These are phyloP conservation scores for Chelonus formosanus DNA, from an alignment of 2,888 invertebrate species.

Conservation along the genomic window DNA sequence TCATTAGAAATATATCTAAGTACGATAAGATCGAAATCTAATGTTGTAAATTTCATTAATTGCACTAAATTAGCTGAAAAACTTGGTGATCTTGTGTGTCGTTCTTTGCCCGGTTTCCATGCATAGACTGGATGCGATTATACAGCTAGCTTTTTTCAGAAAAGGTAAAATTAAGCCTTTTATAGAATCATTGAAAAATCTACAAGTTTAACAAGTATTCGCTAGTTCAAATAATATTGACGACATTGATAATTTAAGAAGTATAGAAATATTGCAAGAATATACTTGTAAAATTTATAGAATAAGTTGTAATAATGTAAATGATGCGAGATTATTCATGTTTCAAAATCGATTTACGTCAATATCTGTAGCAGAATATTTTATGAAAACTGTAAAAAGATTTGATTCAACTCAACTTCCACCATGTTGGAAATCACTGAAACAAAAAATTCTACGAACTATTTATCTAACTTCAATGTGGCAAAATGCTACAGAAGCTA, in stretches of 20 bases:
- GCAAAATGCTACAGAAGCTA: constrained; percentile 43
- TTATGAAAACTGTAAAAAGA: constrained; percentile 20
- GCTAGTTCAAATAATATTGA: background rate
- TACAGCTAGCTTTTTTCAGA: constrained; percentile 28
- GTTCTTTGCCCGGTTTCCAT: constrained; percentile 30
- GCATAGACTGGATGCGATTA: constrained; percentile 33
- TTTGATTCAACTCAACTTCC: constrained; percentile 31
- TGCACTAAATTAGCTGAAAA: background rate
- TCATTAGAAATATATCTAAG: constrained; percentile 13
- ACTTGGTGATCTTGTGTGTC: background rate
- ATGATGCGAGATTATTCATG: constrained; percentile 24
- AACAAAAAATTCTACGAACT: constrained; percentile 10
- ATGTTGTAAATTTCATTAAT: constrained; percentile 1
- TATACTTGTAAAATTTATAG: constrained; percentile 31
- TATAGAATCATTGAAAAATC: background rate
- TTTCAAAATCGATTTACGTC: constrained; percentile 27
- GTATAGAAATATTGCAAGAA: constrained; percentile 24
- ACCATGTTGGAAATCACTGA: constrained; percentile 33
- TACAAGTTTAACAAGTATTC: background rate
- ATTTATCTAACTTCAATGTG: constrained; percentile 51
- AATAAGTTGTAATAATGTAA: constrained; percentile 20
- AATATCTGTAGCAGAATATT: constrained; percentile 14
- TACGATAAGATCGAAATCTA: background rate
- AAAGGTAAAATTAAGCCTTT: constrained; percentile 29
- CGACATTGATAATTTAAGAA: background rate